phyloP scores from a whole-genome alignment of 2,888 invertebrate genomes.

The Hybos culiciformis region DNA sequence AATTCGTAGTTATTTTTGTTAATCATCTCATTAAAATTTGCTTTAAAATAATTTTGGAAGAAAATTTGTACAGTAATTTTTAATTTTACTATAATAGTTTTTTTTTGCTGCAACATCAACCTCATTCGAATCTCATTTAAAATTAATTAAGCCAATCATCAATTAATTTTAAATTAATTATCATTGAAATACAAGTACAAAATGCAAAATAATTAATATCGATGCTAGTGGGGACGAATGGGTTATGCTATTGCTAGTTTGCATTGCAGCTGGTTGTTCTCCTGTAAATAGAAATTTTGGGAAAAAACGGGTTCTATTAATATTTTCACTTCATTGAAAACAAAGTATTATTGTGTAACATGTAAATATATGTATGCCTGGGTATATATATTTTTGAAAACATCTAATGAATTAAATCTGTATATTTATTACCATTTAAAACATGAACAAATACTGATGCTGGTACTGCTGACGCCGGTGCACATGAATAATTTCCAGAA shows the following conservation, averaged over 20 bases:
- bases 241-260: conserved; percentile 57
- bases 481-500: conserved; percentile 83
- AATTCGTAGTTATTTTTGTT: no score
- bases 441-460: conserved; percentile 75
- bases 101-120: no score
- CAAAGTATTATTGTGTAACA: background rate
- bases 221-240: no score
- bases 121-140: no score
- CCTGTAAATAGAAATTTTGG: conserved; percentile 41
- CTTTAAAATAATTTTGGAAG: no score
- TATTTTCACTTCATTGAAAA: background rate
- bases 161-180: no score
- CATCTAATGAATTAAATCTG: background rate
- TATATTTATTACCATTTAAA: conserved; percentile 52
- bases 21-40: no score
- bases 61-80: no score
- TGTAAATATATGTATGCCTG: background rate
- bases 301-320: background rate
- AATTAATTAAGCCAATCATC: no score
- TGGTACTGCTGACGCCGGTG: conserved; percentile 70
- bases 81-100: no score
- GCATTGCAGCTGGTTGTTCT: conserved; percentile 78
- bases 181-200: no score
- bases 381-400: background rate
- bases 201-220: no score